These are phyloP conservation scores for Drosophila kanekoi DNA, from an alignment of 2,888 invertebrate genomes.

Conservation along the genomic window DNA sequence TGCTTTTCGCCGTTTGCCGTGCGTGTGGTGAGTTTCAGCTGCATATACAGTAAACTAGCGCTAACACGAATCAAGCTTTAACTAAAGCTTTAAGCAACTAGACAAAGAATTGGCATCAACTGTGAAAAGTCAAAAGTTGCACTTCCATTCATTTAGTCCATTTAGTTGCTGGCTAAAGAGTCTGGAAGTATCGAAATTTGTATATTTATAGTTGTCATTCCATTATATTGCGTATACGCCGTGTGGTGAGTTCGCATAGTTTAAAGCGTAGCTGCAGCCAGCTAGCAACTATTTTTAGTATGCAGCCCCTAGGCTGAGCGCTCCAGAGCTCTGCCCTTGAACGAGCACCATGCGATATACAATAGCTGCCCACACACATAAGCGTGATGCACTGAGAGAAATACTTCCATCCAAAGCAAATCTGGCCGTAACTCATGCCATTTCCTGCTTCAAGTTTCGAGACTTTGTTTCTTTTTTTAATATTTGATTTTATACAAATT, in stretches of 20 bases:
- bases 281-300: slow-evolving; percentile 46
- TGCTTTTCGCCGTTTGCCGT: slow-evolving; percentile 12
- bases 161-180: background rate
- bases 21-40: slow-evolving; percentile 66
- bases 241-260: slow-evolving; percentile 47
- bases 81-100: background rate
- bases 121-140: no score
- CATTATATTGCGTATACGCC: slow-evolving; percentile 70
- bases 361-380: slow-evolving; percentile 42
- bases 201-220: background rate
- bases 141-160: no score
- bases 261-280: slow-evolving; percentile 26
- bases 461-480: no score
- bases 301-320: slow-evolving; percentile 28
- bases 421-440: no score
- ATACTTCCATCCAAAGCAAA: background rate
- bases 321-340: slow-evolving; percentile 42
- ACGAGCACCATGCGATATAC: slow-evolving; percentile 25
- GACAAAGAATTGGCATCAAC: no score
- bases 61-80: background rate
- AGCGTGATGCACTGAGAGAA: slow-evolving; percentile 7
- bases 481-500: no score
- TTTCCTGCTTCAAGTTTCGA: no score
- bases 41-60: slow-evolving; percentile 41
- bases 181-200: fast-evolving